Evolutionary conservation across 2,797 vertebrate genomes (phyloP).

Genomic region (Poliocrania exsul): DNA sequence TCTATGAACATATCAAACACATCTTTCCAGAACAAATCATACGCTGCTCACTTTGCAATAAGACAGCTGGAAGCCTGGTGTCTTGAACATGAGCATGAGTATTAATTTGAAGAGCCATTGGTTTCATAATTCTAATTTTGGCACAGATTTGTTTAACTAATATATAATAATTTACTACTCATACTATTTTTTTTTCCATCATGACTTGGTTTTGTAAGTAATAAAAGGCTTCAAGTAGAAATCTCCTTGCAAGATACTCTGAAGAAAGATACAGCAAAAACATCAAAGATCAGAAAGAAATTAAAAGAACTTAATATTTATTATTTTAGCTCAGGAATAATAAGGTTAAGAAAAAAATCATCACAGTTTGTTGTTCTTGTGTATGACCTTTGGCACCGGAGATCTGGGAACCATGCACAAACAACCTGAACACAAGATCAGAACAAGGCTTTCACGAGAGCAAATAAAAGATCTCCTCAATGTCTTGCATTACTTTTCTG

Average conservation of each 20-base stretch:
- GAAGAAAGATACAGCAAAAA: not conserved
- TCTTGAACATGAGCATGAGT: not conserved
- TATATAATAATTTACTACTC: not conserved
- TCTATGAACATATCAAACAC: not conserved
- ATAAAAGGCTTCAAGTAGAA: not conserved
- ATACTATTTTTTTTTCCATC: not conserved
- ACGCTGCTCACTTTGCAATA: not conserved
- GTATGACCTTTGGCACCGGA: not conserved
- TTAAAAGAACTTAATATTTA: not conserved
- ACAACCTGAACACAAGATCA: not conserved
- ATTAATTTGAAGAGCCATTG: not conserved
- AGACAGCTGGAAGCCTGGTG: not conserved
- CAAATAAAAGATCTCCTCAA: not conserved
- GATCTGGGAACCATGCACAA: not conserved
- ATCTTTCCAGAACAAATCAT: not conserved
- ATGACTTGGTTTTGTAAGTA: not conserved
- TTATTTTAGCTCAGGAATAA: not conserved
- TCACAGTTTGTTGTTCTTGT: not conserved
- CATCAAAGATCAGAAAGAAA: not conserved
- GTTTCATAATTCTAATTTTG: not conserved
- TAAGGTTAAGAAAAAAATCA: not conserved
- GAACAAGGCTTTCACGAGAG: accelerated
- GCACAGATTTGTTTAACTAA: not conserved
- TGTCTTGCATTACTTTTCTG: not conserved
- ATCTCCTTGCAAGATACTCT: not conserved